Conservation (phyloP, 53 echinoderm and acorn worm species). For the Echinometra lucunter region DNA sequence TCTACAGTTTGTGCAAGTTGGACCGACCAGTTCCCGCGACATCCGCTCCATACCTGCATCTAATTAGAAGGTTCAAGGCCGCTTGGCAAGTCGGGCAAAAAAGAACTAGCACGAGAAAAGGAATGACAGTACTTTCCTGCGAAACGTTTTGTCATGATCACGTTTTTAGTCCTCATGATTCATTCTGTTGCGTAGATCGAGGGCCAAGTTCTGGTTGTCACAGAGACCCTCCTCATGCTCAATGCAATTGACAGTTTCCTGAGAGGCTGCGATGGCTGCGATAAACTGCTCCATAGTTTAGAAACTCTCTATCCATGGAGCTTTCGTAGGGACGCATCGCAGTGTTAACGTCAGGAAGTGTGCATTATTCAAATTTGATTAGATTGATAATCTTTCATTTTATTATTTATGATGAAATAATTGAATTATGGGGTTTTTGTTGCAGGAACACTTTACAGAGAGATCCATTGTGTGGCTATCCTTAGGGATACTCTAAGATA, state of each 20-base stretch:
- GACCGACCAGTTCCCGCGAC: neutral
- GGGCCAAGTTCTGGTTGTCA: slow-evolving; percentile 27
- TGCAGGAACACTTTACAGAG: neutral
- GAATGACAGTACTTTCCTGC: slow-evolving; percentile 56
- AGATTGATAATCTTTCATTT: slow-evolving; percentile 34
- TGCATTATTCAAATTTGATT: slow-evolving; percentile 26
- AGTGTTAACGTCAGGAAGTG: slow-evolving; percentile 41
- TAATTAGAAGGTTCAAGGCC: slow-evolving; percentile 52
- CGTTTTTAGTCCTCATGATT: slow-evolving; percentile 43
- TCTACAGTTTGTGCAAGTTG: slow-evolving; percentile 38
- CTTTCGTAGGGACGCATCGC: neutral
- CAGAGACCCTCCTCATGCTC: slow-evolving; percentile 34
- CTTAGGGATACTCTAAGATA: neutral
- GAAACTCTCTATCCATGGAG: neutral
- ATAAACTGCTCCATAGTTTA: slow-evolving; percentile 36
- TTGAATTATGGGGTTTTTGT: slow-evolving; percentile 41
- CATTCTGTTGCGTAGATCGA: slow-evolving; percentile 17
- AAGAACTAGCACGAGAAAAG: slow-evolving; percentile 17
- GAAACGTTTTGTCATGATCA: slow-evolving; percentile 41
- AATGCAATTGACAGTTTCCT: slow-evolving; percentile 52
- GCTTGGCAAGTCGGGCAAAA: slow-evolving; percentile 17
- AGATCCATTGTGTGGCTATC: slow-evolving; percentile 16
- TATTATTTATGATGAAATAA: slow-evolving; percentile 38
- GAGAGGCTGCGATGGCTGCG: neutral
- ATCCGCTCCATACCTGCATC: slow-evolving; percentile 28